Evolutionary conservation across 2,113 vertebrate species (phyloP), one percentile per base, ranked within the genome.

Genomic region (Ptychochromis oligacanthus): DNA sequence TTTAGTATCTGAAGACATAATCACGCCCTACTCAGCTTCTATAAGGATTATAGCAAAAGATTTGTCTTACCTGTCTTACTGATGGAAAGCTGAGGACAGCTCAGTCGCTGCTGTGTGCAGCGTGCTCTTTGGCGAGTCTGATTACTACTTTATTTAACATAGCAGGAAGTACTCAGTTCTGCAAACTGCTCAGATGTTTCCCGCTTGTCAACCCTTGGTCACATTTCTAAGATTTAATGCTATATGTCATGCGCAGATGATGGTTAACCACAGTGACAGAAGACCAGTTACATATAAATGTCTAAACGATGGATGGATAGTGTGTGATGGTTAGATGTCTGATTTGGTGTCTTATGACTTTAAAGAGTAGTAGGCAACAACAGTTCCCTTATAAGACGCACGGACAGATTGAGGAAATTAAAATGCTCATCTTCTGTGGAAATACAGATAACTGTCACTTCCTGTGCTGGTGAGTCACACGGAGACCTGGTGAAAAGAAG

Each of bases 151-250:
- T 61, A 75, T 61, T 5, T 56, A 52, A 90, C 22, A 15, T 4
- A 91, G 24, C 87, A 92, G 91, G 91, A 91, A 92, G 87, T 88
- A 5, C 55, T 72, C 59, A 65, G 61, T 82, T 91, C 84, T 88
- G 77, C 79, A 76, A 81, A 78, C 18, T 10, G 54, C 36, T 64
- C 52, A 24, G 36, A 43, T 13, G 5, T 28, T 40, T 82, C 46
- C 79, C 31, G 1, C 40, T 15, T 4, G 52, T 82, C 77, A 24
- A n/a, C 61, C 15, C 59, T 54, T 52, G 58, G 61, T 77, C 61
- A 75, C 62, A 72, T 67, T 81, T 83, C 24, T 52, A 22, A 43
- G 58, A 82, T 65, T 38, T 54, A 26, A 64, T 38, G n/a, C 67
- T 40, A 8, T 10, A 8, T n/a, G 81, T 82, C 84, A 78, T 78